Evolutionary conservation across 2,113 vertebrate species (phyloP).

Genomic region (Rhineura floridana): DNA sequence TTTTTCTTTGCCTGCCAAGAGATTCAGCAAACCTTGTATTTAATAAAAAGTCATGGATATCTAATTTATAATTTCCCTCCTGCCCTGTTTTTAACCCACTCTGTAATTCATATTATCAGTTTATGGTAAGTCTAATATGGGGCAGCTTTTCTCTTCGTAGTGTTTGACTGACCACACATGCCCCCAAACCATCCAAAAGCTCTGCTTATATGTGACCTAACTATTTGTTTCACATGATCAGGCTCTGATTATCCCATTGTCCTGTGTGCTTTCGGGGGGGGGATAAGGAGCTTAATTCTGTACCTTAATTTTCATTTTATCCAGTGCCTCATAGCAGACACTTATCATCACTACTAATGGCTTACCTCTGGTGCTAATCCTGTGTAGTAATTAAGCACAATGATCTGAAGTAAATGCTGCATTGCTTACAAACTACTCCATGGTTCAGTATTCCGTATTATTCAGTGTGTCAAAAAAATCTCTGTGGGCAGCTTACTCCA

Average conservation of each 20-base stretch:
- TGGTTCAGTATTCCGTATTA: conserved; percentile 24
- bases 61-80: conserved; percentile 21
- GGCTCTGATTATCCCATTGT: not conserved
- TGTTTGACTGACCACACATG: not conserved
- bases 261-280: conserved; percentile 27
- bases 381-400: conserved; percentile 52
- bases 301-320: conserved; percentile 53
- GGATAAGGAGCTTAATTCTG: conserved; percentile 63
- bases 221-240: conserved; percentile 49
- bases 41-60: conserved; percentile 38
- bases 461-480: conserved; percentile 29
- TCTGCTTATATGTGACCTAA: conserved; percentile 7
- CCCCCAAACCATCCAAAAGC: not conserved
- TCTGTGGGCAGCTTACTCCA: rapidly evolving
- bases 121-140: conserved; percentile 29
- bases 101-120: conserved; percentile 42
- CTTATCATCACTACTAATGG: conserved; percentile 45
- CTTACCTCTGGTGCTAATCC: conserved; percentile 52
- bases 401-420: conserved; percentile 33
- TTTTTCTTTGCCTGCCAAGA: conserved; percentile 34
- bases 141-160: conserved; percentile 32
- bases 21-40: conserved; percentile 22
- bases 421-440: not conserved
- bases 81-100: not conserved
- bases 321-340: conserved; percentile 32